Base-by-base conservation (phyloP, 1,140 invertebrate species). In the Spodoptera litura region DNA sequence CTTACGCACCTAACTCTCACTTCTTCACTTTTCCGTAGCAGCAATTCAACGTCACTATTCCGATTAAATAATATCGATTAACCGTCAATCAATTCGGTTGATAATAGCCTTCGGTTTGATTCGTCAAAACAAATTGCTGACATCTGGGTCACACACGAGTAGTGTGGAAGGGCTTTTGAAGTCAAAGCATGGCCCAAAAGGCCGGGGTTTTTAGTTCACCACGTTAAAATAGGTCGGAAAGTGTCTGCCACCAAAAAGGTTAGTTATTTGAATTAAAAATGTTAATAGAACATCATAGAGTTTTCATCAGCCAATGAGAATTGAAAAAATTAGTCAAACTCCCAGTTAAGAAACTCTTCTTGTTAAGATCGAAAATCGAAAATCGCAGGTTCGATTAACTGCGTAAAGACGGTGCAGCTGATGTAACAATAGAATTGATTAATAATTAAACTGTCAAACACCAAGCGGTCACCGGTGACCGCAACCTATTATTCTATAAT, bases 71-170 rank as follows among this genome's bases (percentile, higher is more conserved):
- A 31, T 78, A 78, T 78, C 77, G 77, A 78, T 78, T 71, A 35
- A 38, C 68, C 31, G 66, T 72, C 77, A 72, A 70, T 78, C 66
- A 71, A 53, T 55, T 59, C 25, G 13, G 64, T n/a, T 52, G 53
- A 61, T 58, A 74, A 74, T 74, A 74, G 71, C 56, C 70, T 74
- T 58, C 38, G 20, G n/a, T 56, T 62, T 70, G 76, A 78, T 78
- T 78, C 56, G 56, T 78, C 77, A 78, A 78, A 78, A 78, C 77
- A 78, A 71, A 72, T 78, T 78, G 52, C 56, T 61, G 38, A 38
- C 66, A 70, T 59, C 55, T 62, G 55, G 77, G 77, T 78, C 64
- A 78, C 76, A 49, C 8, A 70, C 51, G 20, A 49, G 56, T 20
- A 58, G 27, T 49, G 44, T 70, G 20, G 27, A 59, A 49, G 55